A percentile compares a stretch with the other conserved stretches of the same genome.
These are phyloP conservation scores for Spialia ferax DNA, from an alignment of 2,888 invertebrate species.

Conservation along the genomic window DNA sequence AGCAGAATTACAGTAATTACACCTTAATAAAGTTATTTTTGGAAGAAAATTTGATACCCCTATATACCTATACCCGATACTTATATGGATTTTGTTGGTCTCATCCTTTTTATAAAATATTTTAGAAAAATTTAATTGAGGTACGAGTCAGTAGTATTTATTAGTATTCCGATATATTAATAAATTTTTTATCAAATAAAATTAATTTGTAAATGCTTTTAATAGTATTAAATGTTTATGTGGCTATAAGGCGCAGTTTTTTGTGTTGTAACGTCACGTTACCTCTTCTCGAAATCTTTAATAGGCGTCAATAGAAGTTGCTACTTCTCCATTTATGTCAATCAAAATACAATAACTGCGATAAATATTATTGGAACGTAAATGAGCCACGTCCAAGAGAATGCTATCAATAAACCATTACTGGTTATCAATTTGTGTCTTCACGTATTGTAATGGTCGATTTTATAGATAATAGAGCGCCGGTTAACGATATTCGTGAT, in stretches of 20 bases:
- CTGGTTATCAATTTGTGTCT: slow-evolving; percentile 28
- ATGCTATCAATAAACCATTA: slow-evolving; percentile 22
- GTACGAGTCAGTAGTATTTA: too few species aligned
- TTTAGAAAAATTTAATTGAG: too few species aligned
- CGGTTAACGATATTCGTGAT: slow-evolving; percentile 18
- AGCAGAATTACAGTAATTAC: too few species aligned
- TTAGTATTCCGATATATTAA: too few species aligned
- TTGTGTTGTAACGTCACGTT: neutral
- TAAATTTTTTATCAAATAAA: too few species aligned
- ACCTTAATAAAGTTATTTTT: too few species aligned
- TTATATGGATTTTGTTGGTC: too few species aligned
- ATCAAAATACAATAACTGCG: slow-evolving; percentile 5
- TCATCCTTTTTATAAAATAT: too few species aligned
- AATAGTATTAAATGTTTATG: neutral
- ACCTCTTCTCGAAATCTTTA: neutral
- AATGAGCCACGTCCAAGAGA: slow-evolving; percentile 1
- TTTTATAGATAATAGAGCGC: slow-evolving; percentile 27
- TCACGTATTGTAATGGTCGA: slow-evolving; percentile 22
- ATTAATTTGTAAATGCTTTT: too few species aligned
- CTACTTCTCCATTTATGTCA: slow-evolving; percentile 2
- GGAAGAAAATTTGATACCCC: too few species aligned
- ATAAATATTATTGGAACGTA: neutral
- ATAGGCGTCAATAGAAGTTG: neutral
- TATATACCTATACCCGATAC: too few species aligned
- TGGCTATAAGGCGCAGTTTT: neutral